phyloP scores from a whole-genome alignment of 2,113 vertebrate species.

The Sinocyclocheilus anophthalmus region DNA sequence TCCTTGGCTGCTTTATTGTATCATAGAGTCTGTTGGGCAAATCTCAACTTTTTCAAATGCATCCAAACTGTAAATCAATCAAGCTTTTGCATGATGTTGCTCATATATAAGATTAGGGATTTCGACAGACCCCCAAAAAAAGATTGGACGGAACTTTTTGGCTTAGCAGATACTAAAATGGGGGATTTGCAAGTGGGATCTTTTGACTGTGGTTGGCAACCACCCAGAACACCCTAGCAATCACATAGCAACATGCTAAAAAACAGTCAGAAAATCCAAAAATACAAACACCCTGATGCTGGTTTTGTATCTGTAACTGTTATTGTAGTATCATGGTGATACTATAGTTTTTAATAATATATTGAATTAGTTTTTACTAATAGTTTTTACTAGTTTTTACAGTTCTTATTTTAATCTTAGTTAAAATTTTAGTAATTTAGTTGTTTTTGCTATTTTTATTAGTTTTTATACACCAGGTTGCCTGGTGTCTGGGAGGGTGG shows the following conservation, averaged over 20 bases:
- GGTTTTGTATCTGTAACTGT: neutral
- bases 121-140: no score
- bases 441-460: no score
- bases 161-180: neutral
- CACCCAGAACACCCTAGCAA: neutral
- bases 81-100: neutral
- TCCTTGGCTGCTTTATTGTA: constrained; percentile 1
- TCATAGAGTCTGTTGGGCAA: neutral
- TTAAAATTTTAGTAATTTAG: no score
- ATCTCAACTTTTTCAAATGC: neutral
- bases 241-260: neutral
- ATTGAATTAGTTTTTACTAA: no score
- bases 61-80: neutral
- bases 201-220: neutral
- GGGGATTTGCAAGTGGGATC: neutral
- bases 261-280: neutral
- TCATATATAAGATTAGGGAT: neutral
- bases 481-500: no score
- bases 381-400: no score
- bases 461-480: no score
- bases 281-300: neutral
- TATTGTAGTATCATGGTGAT: no score
- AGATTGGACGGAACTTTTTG: neutral
- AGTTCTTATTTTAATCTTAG: no score
- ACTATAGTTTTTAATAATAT: no score